Conservation (phyloP, 2,888 invertebrate genomes). For the Lordiphosa andalusiaca region DNA sequence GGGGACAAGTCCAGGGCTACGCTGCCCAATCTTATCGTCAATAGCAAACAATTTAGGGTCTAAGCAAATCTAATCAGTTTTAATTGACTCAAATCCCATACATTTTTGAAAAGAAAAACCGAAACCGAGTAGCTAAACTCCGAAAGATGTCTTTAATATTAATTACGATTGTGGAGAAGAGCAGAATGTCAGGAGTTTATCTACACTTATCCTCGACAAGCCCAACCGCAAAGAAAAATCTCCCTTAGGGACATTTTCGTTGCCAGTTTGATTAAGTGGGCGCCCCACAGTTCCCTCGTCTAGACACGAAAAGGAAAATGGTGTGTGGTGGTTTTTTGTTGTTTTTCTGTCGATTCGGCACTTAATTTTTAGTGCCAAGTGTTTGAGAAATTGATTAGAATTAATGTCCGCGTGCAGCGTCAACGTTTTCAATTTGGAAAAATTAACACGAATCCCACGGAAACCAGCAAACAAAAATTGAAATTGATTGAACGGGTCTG, state of each 20-base stretch:
- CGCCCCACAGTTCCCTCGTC: slow-evolving; percentile 31
- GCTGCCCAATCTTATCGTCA: slow-evolving; percentile 27
- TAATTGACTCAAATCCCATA: slow-evolving; percentile 41
- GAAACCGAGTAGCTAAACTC: slow-evolving; percentile 4
- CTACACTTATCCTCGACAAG: slow-evolving; percentile 16
- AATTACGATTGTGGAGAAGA: slow-evolving; percentile 27
- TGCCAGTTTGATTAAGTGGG: slow-evolving; percentile 32
- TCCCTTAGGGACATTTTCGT: slow-evolving; percentile 25
- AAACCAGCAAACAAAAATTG: slow-evolving; percentile 1
- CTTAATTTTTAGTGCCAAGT: slow-evolving; percentile 49
- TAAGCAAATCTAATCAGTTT: slow-evolving; percentile 56
- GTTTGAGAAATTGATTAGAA: slow-evolving; percentile 65
- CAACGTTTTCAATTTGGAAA: slow-evolving; percentile 18
- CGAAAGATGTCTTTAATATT: slow-evolving; percentile 17
- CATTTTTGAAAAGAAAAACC: slow-evolving; percentile 1
- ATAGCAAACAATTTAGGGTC: background rate
- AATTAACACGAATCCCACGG: slow-evolving; percentile 14
- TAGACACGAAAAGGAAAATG: slow-evolving; percentile 22
- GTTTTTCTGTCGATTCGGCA: slow-evolving; percentile 18
- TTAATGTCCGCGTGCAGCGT: slow-evolving; percentile 58
- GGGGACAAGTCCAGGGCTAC: slow-evolving; percentile 41
- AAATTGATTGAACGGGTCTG: slow-evolving; percentile 33
- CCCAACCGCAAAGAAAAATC: slow-evolving; percentile 25
- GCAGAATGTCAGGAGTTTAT: slow-evolving; percentile 18
- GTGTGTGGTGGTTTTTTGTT: slow-evolving; percentile 2